These are phyloP conservation scores for Callaeas wilsoni DNA, from an alignment of 2,113 vertebrate species.

Conservation along the genomic window DNA sequence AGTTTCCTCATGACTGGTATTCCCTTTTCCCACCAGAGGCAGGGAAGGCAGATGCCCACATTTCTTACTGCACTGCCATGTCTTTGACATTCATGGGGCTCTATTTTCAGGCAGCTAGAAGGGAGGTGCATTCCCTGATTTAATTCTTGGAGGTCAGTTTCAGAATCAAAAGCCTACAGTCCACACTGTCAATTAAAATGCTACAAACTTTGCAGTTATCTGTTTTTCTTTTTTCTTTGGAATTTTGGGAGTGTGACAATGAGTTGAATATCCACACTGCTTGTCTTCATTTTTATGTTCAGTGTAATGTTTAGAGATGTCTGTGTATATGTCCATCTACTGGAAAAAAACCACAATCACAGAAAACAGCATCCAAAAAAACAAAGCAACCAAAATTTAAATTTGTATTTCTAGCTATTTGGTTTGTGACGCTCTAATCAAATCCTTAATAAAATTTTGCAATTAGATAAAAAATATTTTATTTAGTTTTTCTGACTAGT, in stretches of 20 bases:
- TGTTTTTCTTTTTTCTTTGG: not conserved
- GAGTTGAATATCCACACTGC: not conserved
- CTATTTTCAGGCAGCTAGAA: not conserved
- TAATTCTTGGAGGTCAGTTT: not conserved
- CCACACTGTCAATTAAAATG: not conserved
- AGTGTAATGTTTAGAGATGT: fast-evolving
- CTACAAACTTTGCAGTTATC: not conserved
- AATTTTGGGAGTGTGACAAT: not conserved
- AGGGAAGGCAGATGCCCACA: not conserved
- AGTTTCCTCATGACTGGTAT: not conserved
- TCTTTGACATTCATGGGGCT: not conserved
- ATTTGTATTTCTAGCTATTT: not conserved
- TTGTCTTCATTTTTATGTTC: not conserved
- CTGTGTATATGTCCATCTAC: not conserved
- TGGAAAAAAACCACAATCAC: not conserved
- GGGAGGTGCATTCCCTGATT: not conserved
- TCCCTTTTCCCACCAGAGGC: slow-evolving; percentile 1
- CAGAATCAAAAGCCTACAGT: not conserved
- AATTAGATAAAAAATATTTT: not conserved
- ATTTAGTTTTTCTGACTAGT: not conserved
- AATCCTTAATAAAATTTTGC: not conserved
- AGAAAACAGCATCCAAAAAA: not conserved
- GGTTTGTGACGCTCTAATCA: not conserved
- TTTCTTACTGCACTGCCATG: not conserved
- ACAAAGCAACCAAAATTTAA: not conserved